Percentiles rank a stretch among this genome's conserved stretches.
phyloP scores from a whole-genome alignment of 1,140 invertebrate genomes.

The Ridgeia piscesae region DNA sequence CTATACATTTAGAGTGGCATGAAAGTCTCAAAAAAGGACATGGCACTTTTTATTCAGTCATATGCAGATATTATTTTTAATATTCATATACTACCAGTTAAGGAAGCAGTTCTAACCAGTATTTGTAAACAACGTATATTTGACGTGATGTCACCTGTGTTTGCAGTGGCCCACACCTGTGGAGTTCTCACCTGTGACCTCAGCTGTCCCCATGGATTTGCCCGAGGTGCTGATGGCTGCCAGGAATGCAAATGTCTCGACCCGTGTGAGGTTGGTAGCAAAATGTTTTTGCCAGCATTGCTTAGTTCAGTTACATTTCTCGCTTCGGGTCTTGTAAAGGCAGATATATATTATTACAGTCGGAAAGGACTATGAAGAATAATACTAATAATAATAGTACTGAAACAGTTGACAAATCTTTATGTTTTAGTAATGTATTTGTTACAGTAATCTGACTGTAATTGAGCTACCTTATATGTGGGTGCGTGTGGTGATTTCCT shows the following conservation, averaged over 20 bases:
- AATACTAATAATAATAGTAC: neutral
- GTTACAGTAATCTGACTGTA: too few relatives aligned
- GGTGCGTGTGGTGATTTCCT: too few relatives aligned
- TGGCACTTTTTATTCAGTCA: too few relatives aligned
- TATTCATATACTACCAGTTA: too few relatives aligned
- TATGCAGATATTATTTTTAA: too few relatives aligned
- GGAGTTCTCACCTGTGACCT: slow-evolving; percentile 42
- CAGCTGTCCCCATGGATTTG: slow-evolving; percentile 73
- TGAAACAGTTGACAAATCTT: neutral
- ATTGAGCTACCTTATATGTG: too few relatives aligned
- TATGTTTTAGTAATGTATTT: too few relatives aligned
- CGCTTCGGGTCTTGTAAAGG: neutral
- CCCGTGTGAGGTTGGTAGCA: slow-evolving; percentile 65
- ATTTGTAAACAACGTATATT: too few relatives aligned
- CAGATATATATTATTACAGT: neutral
- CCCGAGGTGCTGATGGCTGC: slow-evolving; percentile 71
- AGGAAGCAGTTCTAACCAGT: too few relatives aligned
- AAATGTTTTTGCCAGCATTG: neutral
- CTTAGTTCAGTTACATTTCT: neutral
- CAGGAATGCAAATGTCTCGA: slow-evolving; percentile 75
- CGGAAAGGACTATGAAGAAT: neutral
- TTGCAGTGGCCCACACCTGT: slow-evolving; percentile 35
- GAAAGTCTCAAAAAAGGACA: too few relatives aligned
- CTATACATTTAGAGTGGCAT: too few relatives aligned
- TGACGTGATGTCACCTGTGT: neutral